Conservation (phyloP, 2,797 vertebrate genomes). For the Liparis tanakae region DNA sequence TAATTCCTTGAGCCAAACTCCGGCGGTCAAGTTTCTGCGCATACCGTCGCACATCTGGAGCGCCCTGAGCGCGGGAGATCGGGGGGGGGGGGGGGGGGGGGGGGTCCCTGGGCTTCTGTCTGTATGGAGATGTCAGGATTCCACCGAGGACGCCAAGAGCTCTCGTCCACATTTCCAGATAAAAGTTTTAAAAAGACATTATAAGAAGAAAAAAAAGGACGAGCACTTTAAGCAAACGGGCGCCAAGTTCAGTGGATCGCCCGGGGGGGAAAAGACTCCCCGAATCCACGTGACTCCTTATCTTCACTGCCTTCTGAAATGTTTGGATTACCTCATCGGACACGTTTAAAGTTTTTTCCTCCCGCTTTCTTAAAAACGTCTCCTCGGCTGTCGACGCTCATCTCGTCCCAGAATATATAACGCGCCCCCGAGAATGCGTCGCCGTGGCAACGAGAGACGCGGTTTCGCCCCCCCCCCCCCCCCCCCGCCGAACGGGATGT, state of each 20-base stretch:
- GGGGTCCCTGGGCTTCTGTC: conserved; percentile 69
- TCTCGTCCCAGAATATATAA: conserved; percentile 18
- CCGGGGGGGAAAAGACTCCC: conserved; percentile 4
- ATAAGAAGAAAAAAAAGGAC: conserved; percentile 55
- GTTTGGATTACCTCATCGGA: conserved; percentile 22
- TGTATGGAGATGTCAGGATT: conserved; percentile 62
- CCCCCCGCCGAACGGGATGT: background rate
- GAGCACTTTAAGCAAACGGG: conserved; percentile 46
- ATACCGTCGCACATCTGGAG: conserved; percentile 77
- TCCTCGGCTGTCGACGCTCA: background rate
- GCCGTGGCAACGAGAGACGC: conserved; percentile 50
- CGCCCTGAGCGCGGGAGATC: conserved; percentile 59
- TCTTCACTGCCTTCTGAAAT: conserved; percentile 19
- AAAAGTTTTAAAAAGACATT: conserved; percentile 44
- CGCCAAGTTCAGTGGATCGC: conserved; percentile 18
- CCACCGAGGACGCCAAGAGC: conserved; percentile 36
- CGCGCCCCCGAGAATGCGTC: too few species aligned
- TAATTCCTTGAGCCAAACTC: conserved; percentile 71
- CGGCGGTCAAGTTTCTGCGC: conserved; percentile 76
- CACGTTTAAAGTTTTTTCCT: background rate
- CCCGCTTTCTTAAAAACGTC: background rate
- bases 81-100: conserved; percentile 42
- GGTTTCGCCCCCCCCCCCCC: conserved; percentile 53
- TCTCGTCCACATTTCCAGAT: conserved; percentile 56
- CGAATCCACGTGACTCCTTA: conserved; percentile 32